Conservation (phyloP, 1,140 invertebrate species). For the Laodelphax striatellus region DNA sequence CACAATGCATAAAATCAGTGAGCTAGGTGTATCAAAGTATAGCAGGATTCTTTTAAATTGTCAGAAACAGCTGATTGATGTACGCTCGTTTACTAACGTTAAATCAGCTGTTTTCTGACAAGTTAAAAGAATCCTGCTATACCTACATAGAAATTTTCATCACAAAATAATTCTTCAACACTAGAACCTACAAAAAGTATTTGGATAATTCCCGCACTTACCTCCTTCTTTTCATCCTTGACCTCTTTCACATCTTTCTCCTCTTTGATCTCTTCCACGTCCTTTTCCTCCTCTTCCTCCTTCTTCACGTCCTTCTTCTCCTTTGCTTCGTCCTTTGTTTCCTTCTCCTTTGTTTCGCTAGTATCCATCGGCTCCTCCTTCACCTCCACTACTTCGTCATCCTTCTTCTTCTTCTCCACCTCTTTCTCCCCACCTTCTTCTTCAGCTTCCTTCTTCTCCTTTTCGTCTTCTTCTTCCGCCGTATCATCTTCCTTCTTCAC, state of each 20-base stretch:
- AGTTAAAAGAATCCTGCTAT: no score
- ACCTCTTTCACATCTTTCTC: constrained; percentile 21
- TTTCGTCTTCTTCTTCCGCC: constrained; percentile 33
- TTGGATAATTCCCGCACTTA: constrained; percentile 15
- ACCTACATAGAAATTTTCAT: no score
- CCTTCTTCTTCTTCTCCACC: constrained; percentile 22
- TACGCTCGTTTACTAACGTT: no score
- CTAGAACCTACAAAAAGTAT: no score
- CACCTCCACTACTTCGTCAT: constrained; percentile 16
- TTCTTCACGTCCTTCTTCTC: constrained; percentile 20
- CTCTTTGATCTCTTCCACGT: constrained; percentile 34
- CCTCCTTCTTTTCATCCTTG: constrained; percentile 27
- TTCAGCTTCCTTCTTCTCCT: constrained; percentile 30
- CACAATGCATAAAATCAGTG: no score
- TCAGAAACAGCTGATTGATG: no score
- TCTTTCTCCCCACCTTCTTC: no score
- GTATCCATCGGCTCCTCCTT: constrained; percentile 23
- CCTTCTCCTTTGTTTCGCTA: constrained; percentile 17
- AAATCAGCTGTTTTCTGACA: no score
- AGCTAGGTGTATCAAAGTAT: no score
- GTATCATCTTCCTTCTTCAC: constrained; percentile 21
- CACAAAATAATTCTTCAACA: no score
- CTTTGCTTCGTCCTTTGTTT: constrained; percentile 16
- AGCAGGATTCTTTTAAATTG: no score
- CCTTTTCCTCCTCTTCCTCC: constrained; percentile 32